Percentiles rank a stretch among this genome's conserved stretches.
phyloP scores from a whole-genome alignment of 2,797 vertebrate genomes.

The Melanotaenia boesemani region DNA sequence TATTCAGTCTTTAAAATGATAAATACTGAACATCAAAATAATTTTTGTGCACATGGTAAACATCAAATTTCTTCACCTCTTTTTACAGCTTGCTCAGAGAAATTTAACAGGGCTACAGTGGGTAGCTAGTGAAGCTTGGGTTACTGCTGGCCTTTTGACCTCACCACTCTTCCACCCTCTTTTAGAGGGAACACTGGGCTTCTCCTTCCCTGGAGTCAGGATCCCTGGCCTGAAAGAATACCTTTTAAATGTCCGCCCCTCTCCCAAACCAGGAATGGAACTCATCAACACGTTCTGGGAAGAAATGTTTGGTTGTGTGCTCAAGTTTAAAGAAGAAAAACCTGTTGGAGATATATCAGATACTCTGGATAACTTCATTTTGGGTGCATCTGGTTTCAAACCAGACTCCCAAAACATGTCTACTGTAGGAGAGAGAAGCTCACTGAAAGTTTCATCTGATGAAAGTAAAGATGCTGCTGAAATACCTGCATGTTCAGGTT shows the following conservation, averaged over 20 bases:
- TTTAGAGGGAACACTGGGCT: constrained; percentile 80
- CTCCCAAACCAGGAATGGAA: constrained; percentile 69
- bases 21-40: not conserved
- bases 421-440: not conserved
- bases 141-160: constrained; percentile 72
- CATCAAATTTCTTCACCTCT: not conserved
- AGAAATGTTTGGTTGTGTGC: constrained; percentile 68
- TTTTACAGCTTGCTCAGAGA: constrained; percentile 56
- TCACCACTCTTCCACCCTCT: constrained; percentile 62
- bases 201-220: constrained; percentile 80
- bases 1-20: not conserved
- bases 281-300: constrained; percentile 84
- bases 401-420: not conserved
- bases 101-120: constrained; percentile 81
- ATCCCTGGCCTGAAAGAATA: constrained; percentile 76
- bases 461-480: constrained; percentile 45
- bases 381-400: constrained; percentile 4
- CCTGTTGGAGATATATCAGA: not conserved
- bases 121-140: constrained; percentile 86
- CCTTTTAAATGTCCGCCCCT: constrained; percentile 70
- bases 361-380: not conserved
- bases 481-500: constrained; percentile 56
- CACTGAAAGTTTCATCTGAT: not conserved
- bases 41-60: not conserved
- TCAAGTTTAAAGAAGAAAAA: constrained; percentile 17